These are phyloP conservation scores for Alaudala cheleensis DNA, from an alignment of 2,113 vertebrate genomes.

Conservation along the genomic window DNA sequence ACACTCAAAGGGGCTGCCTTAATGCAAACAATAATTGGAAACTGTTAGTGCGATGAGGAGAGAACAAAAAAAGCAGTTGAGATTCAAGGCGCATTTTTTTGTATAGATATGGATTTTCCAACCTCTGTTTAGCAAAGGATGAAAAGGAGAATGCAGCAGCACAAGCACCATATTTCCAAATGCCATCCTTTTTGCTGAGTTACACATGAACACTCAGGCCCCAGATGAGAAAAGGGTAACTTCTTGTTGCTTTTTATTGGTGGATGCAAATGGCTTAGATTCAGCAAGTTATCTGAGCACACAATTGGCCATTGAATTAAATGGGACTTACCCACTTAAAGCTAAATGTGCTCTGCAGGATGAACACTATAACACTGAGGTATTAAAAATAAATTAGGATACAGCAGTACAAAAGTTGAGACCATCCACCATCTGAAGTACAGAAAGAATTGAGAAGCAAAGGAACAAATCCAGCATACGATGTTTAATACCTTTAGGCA, in stretches of 20 bases:
- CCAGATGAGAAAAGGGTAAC: background rate
- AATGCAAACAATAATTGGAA: background rate
- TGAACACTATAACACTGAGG: background rate
- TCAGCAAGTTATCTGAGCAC: slow-evolving; percentile 13
- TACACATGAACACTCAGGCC: background rate
- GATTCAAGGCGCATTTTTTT: background rate
- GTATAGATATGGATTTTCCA: background rate
- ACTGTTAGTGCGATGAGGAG: background rate
- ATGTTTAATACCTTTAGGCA: slow-evolving; percentile 35
- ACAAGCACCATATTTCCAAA: background rate
- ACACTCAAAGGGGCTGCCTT: background rate
- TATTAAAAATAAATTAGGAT: slow-evolving; percentile 52
- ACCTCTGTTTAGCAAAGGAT: background rate
- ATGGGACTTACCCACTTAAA: slow-evolving; percentile 12
- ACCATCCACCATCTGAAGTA: slow-evolving; percentile 5
- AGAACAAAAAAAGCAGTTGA: background rate
- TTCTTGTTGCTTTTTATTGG: background rate
- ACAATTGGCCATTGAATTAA: slow-evolving; percentile 37
- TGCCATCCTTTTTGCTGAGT: background rate
- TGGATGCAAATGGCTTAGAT: background rate
- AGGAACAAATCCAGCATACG: background rate
- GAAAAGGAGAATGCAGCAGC: background rate
- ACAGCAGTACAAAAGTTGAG: background rate
- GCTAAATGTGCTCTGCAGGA: background rate
- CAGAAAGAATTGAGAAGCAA: background rate